Conservation (phyloP, 2,113 vertebrate genomes). For the Dinomys branickii region DNA sequence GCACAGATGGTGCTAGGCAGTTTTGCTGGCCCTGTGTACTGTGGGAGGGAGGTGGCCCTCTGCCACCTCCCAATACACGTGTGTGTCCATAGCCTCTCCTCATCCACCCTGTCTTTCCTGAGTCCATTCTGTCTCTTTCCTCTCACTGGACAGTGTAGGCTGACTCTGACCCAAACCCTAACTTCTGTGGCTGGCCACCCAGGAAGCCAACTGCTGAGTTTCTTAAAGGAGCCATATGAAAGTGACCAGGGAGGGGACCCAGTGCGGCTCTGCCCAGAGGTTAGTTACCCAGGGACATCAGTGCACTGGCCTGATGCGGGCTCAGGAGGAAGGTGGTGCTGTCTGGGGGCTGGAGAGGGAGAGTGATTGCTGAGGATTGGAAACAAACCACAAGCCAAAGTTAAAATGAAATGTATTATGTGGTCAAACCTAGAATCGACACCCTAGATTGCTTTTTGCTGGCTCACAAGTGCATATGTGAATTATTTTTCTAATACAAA, state of each 20-base stretch:
- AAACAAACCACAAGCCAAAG: conserved; percentile 1
- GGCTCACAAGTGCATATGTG: neutral
- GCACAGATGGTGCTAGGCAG: neutral
- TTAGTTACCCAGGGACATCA: neutral
- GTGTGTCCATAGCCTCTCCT: too few relatives aligned
- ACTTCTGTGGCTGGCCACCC: neutral
- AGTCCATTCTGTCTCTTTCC: neutral
- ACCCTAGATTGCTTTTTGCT: conserved; percentile 44
- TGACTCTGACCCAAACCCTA: neutral
- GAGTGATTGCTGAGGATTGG: neutral
- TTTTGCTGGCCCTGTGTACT: neutral
- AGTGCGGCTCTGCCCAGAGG: neutral
- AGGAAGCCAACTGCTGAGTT: neutral
- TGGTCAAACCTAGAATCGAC: conserved; percentile 23
- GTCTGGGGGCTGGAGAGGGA: neutral
- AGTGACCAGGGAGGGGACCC: neutral
- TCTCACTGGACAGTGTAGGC: neutral
- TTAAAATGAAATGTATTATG: neutral
- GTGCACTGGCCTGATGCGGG: neutral
- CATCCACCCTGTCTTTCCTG: neutral
- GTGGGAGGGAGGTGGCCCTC: neutral
- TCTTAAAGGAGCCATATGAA: neutral
- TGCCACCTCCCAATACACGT: neutral
- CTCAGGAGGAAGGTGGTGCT: neutral
- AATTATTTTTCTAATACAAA: conserved; percentile 49